phyloP scores from a whole-genome alignment of 1,140 invertebrate species.

The Sminthurinus signatus region DNA sequence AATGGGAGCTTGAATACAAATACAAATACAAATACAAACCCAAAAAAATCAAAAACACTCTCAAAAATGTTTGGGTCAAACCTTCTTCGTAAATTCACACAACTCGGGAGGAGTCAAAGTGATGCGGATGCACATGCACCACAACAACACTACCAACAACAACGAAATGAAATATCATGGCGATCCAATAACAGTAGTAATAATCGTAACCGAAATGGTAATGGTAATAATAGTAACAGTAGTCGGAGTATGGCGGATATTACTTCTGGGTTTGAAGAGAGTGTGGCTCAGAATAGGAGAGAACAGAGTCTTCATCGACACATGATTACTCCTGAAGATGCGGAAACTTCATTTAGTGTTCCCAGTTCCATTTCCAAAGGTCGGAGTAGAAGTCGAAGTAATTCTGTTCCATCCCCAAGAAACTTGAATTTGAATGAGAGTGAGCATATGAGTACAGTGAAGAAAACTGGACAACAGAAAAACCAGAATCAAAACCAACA shows the following conservation, averaged over 20 bases:
- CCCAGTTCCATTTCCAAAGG: not conserved
- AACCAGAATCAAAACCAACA: too few species aligned
- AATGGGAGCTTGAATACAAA: not conserved
- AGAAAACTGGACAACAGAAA: not conserved
- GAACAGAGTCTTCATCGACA: conserved; percentile 8
- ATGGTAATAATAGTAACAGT: not conserved
- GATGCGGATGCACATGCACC: conserved; percentile 15
- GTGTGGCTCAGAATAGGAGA: conserved; percentile 23
- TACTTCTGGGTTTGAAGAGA: conserved; percentile 32
- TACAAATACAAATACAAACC: not conserved
- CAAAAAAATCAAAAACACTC: conserved; percentile 19
- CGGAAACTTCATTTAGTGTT: not conserved
- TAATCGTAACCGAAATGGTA: too few species aligned
- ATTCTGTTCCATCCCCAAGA: not conserved
- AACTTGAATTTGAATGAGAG: too few species aligned
- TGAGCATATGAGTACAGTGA: too few species aligned
- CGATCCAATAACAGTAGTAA: too few species aligned
- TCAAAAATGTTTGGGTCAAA: conserved; percentile 28
- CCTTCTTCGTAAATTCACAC: conserved; percentile 8
- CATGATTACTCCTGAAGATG: not conserved
- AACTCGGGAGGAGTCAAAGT: conserved; percentile 19
- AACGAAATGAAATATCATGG: too few species aligned
- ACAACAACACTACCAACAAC: too few species aligned
- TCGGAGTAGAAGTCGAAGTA: not conserved
- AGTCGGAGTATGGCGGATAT: conserved; percentile 30